Evolutionary conservation across 1,140 invertebrate species (phyloP), one percentile per base, ranked within the genome.

Genomic region (Coptotermes formosanus): DNA sequence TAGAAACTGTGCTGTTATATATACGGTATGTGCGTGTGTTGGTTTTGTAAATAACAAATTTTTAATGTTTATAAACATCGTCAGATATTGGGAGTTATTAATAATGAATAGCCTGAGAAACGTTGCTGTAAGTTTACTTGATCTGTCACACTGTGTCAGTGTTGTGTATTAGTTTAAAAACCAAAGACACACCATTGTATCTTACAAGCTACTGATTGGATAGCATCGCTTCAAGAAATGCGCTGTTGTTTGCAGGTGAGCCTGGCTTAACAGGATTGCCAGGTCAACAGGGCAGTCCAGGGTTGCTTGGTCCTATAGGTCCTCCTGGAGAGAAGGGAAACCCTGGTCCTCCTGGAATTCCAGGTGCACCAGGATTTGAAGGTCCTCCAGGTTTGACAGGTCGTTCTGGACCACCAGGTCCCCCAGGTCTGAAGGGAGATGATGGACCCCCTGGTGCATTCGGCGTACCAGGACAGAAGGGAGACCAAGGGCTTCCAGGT

Each of bases 381-480:
- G 87, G 87, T n/a, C 23, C 86, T 11, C 85, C 82, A 8, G 87
- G 87, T 8, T 44, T 82, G 32, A 19, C 52, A 25, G 91, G 91
- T 30, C 88, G 87, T 25, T 89, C 90, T 84, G 91, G 91, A 75
- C 84, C 87, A 85, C 85, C 87, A 45, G 89, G 89, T n/a, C 81
- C 86, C 30, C 43, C 85, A 48, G 90, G 90, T 43, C 59, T 85
- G 38, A 89, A 88, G 59, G 96, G 96, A 83, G 93, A 95, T 86
- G 90, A 89, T 88, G 96, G 95, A 55, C 89, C 90, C 55, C 90
- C 92, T 81, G 95, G 94, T 83, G 88, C 89, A 81, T 91, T 93
- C 90, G 95, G 95, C 55, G 89, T 92, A 3, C 91, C 94, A 90
- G 95, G 96, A 16, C 44, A 88, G 11, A 94, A 94, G 89, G 95